Evolutionary conservation across 2,888 invertebrate genomes (phyloP), one percentile per base, ranked within the genome.

Genomic region (Drosophila macrospina): DNA sequence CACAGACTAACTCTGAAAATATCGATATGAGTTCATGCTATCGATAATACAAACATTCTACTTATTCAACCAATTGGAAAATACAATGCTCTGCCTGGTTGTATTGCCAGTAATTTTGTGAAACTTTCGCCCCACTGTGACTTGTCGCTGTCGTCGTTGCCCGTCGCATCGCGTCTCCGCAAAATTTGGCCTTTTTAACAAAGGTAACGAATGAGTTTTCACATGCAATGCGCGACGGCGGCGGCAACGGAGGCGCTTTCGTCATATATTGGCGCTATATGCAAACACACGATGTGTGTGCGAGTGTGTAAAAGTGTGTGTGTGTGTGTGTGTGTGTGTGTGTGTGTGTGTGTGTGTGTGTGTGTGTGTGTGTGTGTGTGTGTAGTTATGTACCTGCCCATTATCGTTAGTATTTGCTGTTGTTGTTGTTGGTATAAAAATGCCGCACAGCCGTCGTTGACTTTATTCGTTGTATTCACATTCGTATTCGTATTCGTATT

Each of bases 401-500:
- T 76, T 76, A 76, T 75, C 69, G 76, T 69, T 64, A 67, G 57
- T 67, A 59, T 57, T 56, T 57, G 59, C 50, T 70, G 52, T 16
- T 65, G 51, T 44, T 67, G 60, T 54, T 72, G 37, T 54, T 72
- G 32, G 54, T 64, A 74, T 69, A 69, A 64, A 74, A 74, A 74
- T 74, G 69, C 74, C 52, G 26, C 64, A 54, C 44, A 74, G 50
- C 51, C 74, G 55, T 70, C 71, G 83, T 83, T 85, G 75, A 85
- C 78, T 82, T 78, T 80, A 81, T 80, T 82, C 82, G 78, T 52
- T 60, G 51, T 70, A 70, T 66, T 74, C 71, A 51, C 59, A 80
- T 82, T 84, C 75, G 85, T 80, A 86, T 83, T 83, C 86, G 83
- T 86, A 80, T 82, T 84, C 75, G 85, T 82, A 82, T 83, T 83